Percentiles rank a stretch among this genome's conserved stretches.
These are phyloP conservation scores for Rousettus madagascariensis DNA, from an alignment of 2,797 vertebrate genomes.

Conservation along the genomic window DNA sequence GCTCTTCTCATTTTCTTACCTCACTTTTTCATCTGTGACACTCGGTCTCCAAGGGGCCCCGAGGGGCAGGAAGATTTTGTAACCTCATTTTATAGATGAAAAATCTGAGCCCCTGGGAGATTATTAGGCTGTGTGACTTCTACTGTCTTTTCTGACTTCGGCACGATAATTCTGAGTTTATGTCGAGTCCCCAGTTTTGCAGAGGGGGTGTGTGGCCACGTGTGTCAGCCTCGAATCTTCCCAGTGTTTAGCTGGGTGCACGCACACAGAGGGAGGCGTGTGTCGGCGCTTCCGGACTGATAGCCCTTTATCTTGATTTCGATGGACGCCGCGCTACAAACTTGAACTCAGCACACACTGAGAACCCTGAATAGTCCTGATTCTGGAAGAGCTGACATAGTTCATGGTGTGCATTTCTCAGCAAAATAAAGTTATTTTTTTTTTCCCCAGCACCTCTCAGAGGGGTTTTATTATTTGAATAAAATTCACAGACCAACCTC, in stretches of 20 bases:
- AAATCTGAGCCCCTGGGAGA: neutral
- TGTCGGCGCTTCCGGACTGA: neutral
- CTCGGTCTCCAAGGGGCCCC: neutral
- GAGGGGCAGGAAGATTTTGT: neutral
- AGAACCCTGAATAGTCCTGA: neutral
- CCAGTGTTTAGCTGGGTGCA: accelerated
- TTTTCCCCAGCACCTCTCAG: neutral
- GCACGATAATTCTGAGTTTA: neutral
- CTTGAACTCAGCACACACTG: accelerated
- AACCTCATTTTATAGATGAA: neutral
- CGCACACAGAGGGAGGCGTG: no score
- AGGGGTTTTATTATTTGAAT: slow-evolving; percentile 78
- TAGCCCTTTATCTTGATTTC: accelerated
- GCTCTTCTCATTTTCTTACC: neutral
- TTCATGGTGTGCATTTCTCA: neutral
- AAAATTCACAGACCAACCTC: slow-evolving; percentile 74
- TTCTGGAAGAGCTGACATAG: slow-evolving; percentile 47
- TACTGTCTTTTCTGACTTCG: neutral
- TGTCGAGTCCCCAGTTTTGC: no score
- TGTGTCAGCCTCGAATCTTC: accelerated
- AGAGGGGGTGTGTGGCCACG: accelerated
- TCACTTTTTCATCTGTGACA: accelerated
- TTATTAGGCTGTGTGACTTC: neutral
- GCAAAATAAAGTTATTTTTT: slow-evolving; percentile 40
- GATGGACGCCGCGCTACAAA: accelerated